A percentile compares a stretch with the other conserved stretches of the same genome.
Evolutionary conservation across 2,113 vertebrate genomes (phyloP).

Genomic region (Puntigrus tetrazona): DNA sequence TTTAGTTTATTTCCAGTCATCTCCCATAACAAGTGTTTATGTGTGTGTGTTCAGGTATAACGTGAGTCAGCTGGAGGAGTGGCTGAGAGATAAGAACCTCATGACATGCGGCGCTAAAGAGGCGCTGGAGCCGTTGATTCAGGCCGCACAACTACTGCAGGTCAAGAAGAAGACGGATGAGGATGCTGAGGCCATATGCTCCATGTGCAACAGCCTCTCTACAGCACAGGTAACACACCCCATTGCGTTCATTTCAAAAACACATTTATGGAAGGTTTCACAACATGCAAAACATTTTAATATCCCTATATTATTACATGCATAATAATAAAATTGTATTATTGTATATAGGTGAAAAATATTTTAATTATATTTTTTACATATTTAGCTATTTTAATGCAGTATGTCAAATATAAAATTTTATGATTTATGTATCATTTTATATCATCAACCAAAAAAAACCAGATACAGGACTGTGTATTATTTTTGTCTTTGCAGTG

Average conservation of each 20-base stretch:
- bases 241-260: not conserved
- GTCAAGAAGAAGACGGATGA: constrained; percentile 98
- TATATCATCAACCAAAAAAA: not conserved
- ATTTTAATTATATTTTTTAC: too few species aligned
- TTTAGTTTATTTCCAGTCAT: not conserved
- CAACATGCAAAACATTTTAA: not conserved
- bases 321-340: too few species aligned
- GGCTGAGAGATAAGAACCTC: constrained; percentile 94
- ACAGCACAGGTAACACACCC: constrained; percentile 85
- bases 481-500: too few species aligned
- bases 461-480: not conserved
- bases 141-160: constrained; percentile 95
- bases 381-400: not conserved
- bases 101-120: constrained; percentile 94
- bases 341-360: too few species aligned
- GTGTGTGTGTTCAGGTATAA: constrained; percentile 82
- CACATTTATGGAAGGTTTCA: not conserved
- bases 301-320: too few species aligned
- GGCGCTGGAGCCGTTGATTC: constrained; percentile 95
- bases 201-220: constrained; percentile 92
- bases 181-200: constrained; percentile 97
- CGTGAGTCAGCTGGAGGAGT: constrained; percentile 97
- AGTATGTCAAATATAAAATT: not conserved
- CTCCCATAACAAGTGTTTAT: not conserved
- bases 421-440: too few species aligned